phyloP scores from a whole-genome alignment of 1,140 invertebrate species.

The Ericerus pela region DNA sequence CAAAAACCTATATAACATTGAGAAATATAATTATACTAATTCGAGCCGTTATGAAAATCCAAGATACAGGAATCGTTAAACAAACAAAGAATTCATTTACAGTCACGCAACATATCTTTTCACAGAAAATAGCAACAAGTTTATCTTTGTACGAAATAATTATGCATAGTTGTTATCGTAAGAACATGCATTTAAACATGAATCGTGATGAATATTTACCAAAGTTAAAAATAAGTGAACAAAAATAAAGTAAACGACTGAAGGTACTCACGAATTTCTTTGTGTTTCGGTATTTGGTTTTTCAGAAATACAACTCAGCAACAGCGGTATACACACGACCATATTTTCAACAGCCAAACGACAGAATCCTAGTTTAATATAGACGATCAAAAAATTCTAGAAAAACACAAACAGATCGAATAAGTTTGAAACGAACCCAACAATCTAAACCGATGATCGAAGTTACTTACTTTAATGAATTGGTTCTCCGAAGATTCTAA shows the following conservation, averaged over 20 bases:
- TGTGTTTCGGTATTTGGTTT: conserved; percentile 70
- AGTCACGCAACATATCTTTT: too few species aligned
- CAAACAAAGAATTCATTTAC: too few species aligned
- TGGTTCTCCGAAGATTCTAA: conserved; percentile 58
- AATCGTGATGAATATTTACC: too few species aligned
- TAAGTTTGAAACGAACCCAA: background rate
- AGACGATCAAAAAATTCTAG: conserved; percentile 86
- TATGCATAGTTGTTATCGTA: too few species aligned
- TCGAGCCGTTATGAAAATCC: too few species aligned
- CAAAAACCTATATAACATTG: too few species aligned
- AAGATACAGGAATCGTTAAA: too few species aligned
- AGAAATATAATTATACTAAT: too few species aligned
- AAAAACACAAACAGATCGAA: conserved; percentile 29
- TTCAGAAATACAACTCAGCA: conserved; percentile 65
- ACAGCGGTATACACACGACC: conserved; percentile 51
- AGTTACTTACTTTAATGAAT: conserved; percentile 65
- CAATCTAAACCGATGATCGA: background rate
- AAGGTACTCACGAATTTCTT: conserved; percentile 24
- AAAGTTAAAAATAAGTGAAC: too few species aligned
- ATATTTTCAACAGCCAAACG: conserved; percentile 59
- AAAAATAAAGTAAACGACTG: background rate
- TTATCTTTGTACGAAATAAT: too few species aligned
- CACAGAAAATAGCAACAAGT: too few species aligned
- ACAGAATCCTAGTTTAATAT: conserved; percentile 82
- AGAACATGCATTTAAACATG: too few species aligned